Percentiles rank a stretch among this genome's conserved stretches.
These are phyloP conservation scores for Neolamprologus variostigma DNA, from an alignment of 2,113 vertebrate species.

Conservation along the genomic window DNA sequence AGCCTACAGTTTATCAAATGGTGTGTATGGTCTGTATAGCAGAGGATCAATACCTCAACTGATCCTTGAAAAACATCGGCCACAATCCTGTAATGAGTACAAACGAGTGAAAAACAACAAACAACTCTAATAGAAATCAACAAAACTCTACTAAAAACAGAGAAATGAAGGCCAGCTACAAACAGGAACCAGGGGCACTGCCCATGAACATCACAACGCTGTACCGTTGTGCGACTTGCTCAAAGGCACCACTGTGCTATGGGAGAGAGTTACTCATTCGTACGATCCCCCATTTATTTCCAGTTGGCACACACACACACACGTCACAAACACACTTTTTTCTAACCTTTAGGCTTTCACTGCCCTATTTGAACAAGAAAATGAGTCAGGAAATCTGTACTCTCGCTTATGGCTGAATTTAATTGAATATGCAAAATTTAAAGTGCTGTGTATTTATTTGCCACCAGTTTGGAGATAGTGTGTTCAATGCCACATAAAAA, in stretches of 20 bases:
- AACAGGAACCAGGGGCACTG: neutral
- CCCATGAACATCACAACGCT: neutral
- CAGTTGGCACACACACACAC: neutral
- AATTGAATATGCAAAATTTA: neutral
- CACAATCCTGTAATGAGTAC: neutral
- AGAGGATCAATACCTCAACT: neutral
- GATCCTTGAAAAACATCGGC: neutral
- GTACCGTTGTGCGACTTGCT: constrained; percentile 8
- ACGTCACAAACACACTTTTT: neutral
- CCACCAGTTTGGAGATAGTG: neutral
- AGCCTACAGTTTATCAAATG: rapidly evolving
- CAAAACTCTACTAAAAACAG: neutral
- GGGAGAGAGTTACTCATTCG: constrained; percentile 23
- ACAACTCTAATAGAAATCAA: neutral
- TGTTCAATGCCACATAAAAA: neutral
- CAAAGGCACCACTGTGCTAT: neutral
- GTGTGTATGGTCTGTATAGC: neutral
- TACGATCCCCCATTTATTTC: neutral
- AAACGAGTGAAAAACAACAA: neutral
- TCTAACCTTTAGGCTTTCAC: constrained; percentile 11
- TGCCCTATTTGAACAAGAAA: constrained; percentile 31
- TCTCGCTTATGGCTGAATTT: neutral
- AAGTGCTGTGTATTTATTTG: neutral
- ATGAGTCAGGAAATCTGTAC: neutral
- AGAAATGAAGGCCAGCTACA: constrained; percentile 11